phyloP scores from a whole-genome alignment of 2,888 invertebrate genomes.

The Pterostichus niger region DNA sequence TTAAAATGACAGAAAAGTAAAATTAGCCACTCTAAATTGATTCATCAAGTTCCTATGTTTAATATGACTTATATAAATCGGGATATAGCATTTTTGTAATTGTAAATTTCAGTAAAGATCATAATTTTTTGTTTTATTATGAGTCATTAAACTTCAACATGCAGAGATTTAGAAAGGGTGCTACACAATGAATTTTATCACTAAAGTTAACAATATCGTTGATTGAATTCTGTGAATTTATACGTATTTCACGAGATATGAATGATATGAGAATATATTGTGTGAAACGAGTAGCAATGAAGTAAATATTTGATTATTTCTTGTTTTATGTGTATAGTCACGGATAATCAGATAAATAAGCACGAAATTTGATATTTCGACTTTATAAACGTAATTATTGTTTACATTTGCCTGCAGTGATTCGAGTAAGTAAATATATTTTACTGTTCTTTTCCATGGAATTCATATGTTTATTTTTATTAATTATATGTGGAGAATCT shows the following conservation, averaged over 20 bases:
- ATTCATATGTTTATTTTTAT: conserved; percentile 30
- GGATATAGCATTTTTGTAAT: no score
- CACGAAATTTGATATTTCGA: conserved; percentile 34
- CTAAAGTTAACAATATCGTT: neutral
- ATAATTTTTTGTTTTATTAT: no score
- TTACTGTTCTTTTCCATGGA: conserved; percentile 23
- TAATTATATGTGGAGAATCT: conserved; percentile 44
- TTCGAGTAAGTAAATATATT: conserved; percentile 18
- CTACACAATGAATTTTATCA: no score
- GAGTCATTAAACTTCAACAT: no score
- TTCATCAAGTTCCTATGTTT: no score
- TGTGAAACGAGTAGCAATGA: neutral
- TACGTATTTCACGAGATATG: neutral
- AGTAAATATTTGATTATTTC: conserved; percentile 18
- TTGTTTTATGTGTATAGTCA: conserved; percentile 21
- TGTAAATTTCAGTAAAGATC: no score
- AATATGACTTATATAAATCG: no score
- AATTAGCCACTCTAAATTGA: no score
- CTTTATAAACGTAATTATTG: conserved; percentile 39
- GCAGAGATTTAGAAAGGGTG: no score
- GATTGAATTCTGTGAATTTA: neutral
- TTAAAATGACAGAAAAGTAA: no score
- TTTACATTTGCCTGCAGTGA: conserved; percentile 16
- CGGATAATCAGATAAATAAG: conserved; percentile 36
- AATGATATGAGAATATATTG: neutral